Evolutionary conservation across 2,797 vertebrate genomes (phyloP).

Genomic region (Chrysocyon brachyurus): DNA sequence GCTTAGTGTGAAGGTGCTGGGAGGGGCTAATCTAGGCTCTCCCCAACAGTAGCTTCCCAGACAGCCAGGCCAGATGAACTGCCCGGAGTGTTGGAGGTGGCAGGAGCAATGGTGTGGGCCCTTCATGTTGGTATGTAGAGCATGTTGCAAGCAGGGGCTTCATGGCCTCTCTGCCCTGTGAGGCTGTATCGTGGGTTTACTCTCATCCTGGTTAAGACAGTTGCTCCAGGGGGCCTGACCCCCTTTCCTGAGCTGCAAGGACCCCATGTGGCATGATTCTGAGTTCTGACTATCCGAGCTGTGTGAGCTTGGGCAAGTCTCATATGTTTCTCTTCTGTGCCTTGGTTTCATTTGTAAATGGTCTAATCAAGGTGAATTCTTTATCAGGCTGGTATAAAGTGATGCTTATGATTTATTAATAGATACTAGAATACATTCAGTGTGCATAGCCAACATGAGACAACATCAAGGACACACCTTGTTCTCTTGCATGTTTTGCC

Average conservation of each 20-base stretch:
- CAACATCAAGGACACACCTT: background rate
- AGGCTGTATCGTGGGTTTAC: background rate
- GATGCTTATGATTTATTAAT: background rate
- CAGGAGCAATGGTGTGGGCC: too few relatives aligned
- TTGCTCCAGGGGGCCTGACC: background rate
- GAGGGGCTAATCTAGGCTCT: background rate
- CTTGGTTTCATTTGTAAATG: background rate
- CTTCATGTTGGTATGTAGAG: background rate
- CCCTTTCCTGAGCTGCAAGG: background rate
- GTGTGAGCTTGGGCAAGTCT: background rate
- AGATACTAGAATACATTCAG: background rate
- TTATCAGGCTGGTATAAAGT: background rate
- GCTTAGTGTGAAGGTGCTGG: background rate
- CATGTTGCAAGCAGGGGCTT: background rate
- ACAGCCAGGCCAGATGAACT: fast-evolving
- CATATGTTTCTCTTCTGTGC: background rate
- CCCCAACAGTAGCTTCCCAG: background rate
- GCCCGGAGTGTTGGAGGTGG: too few relatives aligned
- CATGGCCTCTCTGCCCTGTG: too few relatives aligned
- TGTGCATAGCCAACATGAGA: fast-evolving
- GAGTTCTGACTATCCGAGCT: background rate
- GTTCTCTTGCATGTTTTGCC: background rate
- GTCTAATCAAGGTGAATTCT: background rate
- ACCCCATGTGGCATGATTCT: background rate
- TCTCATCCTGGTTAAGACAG: background rate